These are phyloP conservation scores for Thaleichthys pacificus DNA, from an alignment of 2,797 vertebrate species.

Conservation along the genomic window DNA sequence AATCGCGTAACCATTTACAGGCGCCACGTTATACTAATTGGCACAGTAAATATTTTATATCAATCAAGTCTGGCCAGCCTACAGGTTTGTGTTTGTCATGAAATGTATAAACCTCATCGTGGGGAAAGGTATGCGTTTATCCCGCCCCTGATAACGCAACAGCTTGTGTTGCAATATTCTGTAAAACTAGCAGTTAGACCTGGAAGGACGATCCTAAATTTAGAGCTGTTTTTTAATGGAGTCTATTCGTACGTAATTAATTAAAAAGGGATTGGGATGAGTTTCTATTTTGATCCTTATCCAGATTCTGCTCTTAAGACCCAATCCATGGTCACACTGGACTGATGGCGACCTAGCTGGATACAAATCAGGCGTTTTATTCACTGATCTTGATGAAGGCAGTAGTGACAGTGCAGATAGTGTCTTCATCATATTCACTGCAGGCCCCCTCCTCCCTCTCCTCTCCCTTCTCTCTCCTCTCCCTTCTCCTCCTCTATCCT, in stretches of 20 bases:
- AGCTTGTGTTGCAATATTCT: background rate
- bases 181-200: background rate
- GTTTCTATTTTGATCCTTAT: background rate
- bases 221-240: background rate
- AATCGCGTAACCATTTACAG: slow-evolving; percentile 31
- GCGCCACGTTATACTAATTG: slow-evolving; percentile 31
- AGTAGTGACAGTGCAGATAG: background rate
- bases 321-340: background rate
- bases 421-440: background rate
- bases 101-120: background rate
- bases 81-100: background rate
- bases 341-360: background rate
- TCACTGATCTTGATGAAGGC: background rate
- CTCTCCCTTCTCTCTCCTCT: no score
- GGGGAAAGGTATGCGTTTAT: background rate
- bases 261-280: background rate
- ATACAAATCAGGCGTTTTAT: background rate
- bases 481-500: background rate
- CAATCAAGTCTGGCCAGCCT: background rate
- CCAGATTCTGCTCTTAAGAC: background rate
- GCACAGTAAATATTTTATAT: background rate
- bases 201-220: background rate
- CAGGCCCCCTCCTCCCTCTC: background rate
- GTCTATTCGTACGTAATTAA: background rate
- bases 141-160: background rate